These are phyloP conservation scores for Drosophila eohydei DNA, from an alignment of 2,888 invertebrate genomes.

Conservation along the genomic window DNA sequence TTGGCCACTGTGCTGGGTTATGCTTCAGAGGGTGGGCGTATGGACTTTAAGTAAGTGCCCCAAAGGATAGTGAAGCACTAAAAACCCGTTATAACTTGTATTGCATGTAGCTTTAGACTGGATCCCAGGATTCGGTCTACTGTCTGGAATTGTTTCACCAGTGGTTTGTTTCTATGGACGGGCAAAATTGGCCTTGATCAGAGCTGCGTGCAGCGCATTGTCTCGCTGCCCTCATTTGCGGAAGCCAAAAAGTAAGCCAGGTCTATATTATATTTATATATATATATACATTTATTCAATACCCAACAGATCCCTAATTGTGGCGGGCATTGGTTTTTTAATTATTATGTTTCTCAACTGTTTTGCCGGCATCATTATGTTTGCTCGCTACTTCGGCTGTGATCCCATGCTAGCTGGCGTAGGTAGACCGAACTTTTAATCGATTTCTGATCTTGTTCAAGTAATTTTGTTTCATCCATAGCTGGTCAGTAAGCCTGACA, in stretches of 20 bases:
- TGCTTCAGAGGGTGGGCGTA: slow-evolving; percentile 82
- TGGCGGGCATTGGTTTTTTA: slow-evolving; percentile 87
- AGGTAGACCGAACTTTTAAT: slow-evolving; percentile 25
- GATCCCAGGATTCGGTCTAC: slow-evolving; percentile 88
- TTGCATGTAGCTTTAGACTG: slow-evolving; percentile 86
- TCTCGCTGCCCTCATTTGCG: slow-evolving; percentile 87
- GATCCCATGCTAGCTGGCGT: slow-evolving; percentile 87
- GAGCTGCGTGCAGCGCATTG: slow-evolving; percentile 90
- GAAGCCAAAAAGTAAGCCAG: slow-evolving; percentile 86
- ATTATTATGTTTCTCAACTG: slow-evolving; percentile 87
- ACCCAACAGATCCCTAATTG: slow-evolving; percentile 85
- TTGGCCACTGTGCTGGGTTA: slow-evolving; percentile 81
- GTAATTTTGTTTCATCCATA: slow-evolving; percentile 9
- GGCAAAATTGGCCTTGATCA: slow-evolving; percentile 90
- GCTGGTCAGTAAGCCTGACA: slow-evolving; percentile 84
- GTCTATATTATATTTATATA: background rate
- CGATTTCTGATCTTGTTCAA: background rate
- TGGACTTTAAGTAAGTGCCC: slow-evolving; percentile 83
- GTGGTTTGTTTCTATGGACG: slow-evolving; percentile 88
- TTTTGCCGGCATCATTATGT: slow-evolving; percentile 87
- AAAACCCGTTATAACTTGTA: background rate
- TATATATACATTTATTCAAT: background rate
- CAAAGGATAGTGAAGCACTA: rapidly evolving
- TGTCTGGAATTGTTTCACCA: slow-evolving; percentile 87
- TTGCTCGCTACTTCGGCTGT: slow-evolving; percentile 87